Evolutionary conservation across 2,888 invertebrate species (phyloP), one percentile per base, ranked within the genome.

Genomic region (Ichneumoninae sp.): DNA sequence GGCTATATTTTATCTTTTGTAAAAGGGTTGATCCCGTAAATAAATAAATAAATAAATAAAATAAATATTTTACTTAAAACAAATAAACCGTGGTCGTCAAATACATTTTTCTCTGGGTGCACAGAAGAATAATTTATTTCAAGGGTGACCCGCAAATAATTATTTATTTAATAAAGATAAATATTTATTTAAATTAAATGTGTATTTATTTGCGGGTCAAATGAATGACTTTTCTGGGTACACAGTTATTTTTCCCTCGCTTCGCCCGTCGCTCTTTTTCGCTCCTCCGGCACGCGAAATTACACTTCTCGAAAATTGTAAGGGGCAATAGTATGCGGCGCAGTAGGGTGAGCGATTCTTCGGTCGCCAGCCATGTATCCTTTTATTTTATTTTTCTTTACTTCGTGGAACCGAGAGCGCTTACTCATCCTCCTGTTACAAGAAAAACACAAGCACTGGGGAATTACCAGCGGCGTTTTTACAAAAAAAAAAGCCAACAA

Each of bases 221-320:
- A 13, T 16, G 0, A 47, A 16, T 47, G 16, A 47, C 16, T 47
- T 16, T 16, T 47, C 22, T 26, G 26, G 26, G 57, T 26, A 26
- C 26, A 88, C 87, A 87, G 88, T 89, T 83, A 52, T 80, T 66
- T 66, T 52, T 72, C 13, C 47, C 40, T 54, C 30, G 30, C n/a
- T 62, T 8, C 54, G 1, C 47, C 13, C 16, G 36, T 5, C 33
- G 8, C 36, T 16, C 19, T 77, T 77, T 68, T 68, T 77, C 57
- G 52, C 30, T 68, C 54, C 65, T 36, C 86, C 87, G 76, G 70
- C 75, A 83, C 82, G 86, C 52, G 87, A 91, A 91, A 91, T 91
- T 91, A 90, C 87, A 89, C 88, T 88, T 86, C 87, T 89, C 86
- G 88, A 89, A 85, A 90, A 89, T 90, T 89, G 89, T 91, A 88